Conservation (phyloP, 2,888 invertebrate genomes). For the Nebria salina region DNA sequence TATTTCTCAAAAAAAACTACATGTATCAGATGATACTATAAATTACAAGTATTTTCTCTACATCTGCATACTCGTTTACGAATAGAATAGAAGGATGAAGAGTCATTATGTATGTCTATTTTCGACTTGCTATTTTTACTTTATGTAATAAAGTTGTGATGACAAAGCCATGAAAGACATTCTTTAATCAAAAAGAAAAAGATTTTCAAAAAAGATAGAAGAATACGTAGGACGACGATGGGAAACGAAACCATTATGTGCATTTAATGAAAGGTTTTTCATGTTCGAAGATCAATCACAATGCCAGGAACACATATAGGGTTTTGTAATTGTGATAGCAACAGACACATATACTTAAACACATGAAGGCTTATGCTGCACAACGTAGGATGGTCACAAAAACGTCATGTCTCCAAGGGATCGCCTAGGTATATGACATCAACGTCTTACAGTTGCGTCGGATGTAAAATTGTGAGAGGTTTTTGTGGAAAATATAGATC, state of each 20-base stretch:
- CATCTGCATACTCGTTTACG: background rate
- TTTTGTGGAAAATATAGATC: background rate
- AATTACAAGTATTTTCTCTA: background rate
- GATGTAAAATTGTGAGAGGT: background rate
- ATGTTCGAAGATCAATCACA: constrained; percentile 22
- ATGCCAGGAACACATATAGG: constrained; percentile 6
- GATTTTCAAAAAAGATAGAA: background rate
- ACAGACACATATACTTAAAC: background rate
- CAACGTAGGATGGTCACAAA: background rate
- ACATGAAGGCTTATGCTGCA: background rate
- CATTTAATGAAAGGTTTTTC: constrained; percentile 25
- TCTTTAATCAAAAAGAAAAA: constrained; percentile 17
- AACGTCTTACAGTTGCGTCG: background rate
- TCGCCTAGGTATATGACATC: background rate
- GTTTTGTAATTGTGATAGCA: constrained; percentile 10
- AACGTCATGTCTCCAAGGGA: background rate
- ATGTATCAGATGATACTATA: background rate
- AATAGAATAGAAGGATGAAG: background rate
- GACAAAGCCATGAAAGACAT: background rate
- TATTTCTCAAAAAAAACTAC: background rate
- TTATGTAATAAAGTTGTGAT: constrained; percentile 2
- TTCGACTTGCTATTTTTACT: background rate
- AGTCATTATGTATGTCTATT: background rate
- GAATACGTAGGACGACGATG: background rate
- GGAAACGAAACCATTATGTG: constrained; percentile 7